phyloP scores from a whole-genome alignment of 92 coral and sea anemone species.

The Epizoanthus scotinus region DNA sequence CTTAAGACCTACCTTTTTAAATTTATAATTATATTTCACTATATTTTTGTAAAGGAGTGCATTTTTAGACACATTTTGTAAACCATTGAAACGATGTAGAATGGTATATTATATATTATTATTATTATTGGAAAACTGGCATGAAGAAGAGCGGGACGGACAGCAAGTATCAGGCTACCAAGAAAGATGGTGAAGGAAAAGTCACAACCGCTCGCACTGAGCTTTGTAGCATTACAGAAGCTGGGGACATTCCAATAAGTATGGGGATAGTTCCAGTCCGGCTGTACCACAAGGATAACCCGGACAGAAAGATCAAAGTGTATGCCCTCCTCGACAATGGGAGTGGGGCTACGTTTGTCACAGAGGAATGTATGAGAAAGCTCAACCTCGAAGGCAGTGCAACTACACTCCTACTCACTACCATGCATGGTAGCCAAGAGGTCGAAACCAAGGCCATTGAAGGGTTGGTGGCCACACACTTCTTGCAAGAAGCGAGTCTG shows the following conservation, averaged over 20 bases:
- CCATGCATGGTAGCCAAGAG: slow-evolving; percentile 62
- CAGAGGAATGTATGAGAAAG: slow-evolving; percentile 42
- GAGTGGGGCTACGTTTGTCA: slow-evolving; percentile 69
- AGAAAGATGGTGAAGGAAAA: slow-evolving; percentile 11
- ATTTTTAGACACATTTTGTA: too few species aligned
- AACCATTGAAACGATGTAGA: too few species aligned
- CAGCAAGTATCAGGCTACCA: too few species aligned
- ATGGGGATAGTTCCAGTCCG: slow-evolving; percentile 69
- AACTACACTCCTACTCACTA: slow-evolving; percentile 50
- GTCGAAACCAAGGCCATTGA: slow-evolving; percentile 43
- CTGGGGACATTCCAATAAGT: slow-evolving; percentile 57
- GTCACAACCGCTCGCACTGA: slow-evolving; percentile 41
- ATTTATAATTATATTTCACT: too few species aligned
- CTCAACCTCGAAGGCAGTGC: slow-evolving; percentile 53
- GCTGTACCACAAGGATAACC: slow-evolving; percentile 56
- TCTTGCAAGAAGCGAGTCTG: background rate
- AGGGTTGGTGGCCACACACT: slow-evolving; percentile 40
- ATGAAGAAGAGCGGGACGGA: background rate
- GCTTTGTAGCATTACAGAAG: slow-evolving; percentile 59
- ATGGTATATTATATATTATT: too few species aligned
- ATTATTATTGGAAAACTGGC: too few species aligned
- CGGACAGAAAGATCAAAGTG: slow-evolving; percentile 49
- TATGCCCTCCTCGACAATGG: slow-evolving; percentile 70
- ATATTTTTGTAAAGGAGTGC: too few species aligned
- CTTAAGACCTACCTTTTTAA: too few species aligned